These are phyloP conservation scores for Heterochromis multidens DNA, from an alignment of 2,113 vertebrate genomes.

Conservation along the genomic window DNA sequence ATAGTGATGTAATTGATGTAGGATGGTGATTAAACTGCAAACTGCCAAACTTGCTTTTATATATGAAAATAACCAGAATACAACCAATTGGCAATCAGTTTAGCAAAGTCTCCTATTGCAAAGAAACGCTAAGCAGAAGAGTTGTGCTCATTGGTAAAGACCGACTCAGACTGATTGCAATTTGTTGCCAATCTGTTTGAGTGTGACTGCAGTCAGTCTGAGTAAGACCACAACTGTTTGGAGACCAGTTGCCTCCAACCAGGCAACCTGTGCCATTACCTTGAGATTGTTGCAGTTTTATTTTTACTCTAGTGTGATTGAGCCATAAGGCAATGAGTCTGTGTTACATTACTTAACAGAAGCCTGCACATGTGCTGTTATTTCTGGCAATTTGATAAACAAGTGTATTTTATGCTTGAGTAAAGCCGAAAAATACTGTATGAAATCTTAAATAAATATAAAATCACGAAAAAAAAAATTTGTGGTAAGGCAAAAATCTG, in stretches of 20 bases:
- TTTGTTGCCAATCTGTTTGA: rapidly evolving
- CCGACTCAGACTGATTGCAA: background rate
- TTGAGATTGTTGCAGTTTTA: background rate
- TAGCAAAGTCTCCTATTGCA: background rate
- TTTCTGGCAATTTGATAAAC: too few relatives aligned
- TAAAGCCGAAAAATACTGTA: too few relatives aligned
- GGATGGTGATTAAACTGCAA: background rate
- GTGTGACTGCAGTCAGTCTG: rapidly evolving
- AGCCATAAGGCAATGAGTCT: background rate
- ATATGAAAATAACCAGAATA: background rate
- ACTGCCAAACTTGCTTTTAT: background rate
- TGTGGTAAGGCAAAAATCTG: too few relatives aligned
- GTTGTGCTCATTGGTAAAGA: rapidly evolving
- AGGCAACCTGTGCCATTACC: background rate
- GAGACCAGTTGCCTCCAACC: background rate
- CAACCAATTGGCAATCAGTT: background rate
- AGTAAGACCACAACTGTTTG: background rate
- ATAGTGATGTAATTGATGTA: too few relatives aligned
- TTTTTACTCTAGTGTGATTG: background rate
- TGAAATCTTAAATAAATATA: too few relatives aligned
- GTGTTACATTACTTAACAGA: too few relatives aligned
- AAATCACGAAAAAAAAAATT: too few relatives aligned
- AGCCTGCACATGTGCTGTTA: too few relatives aligned
- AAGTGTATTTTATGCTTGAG: too few relatives aligned
- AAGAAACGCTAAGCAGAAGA: background rate